Base-by-base conservation (phyloP, 2,113 vertebrate genomes). In the Phainopepla nitens region DNA sequence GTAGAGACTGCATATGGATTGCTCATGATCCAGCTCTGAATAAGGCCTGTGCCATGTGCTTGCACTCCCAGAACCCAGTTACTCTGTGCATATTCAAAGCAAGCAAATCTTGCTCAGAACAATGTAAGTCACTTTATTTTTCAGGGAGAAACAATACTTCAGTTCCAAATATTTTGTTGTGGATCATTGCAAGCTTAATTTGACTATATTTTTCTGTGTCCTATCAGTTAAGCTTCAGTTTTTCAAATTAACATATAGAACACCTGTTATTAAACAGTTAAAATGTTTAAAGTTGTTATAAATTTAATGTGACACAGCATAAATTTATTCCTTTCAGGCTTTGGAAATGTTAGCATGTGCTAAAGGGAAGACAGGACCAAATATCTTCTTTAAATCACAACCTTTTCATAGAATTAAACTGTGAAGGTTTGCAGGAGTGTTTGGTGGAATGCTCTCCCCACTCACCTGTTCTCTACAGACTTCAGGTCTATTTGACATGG, bases 401-500 rank as follows among this genome's bases (percentile, higher is more conserved):
- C 5, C 25, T 76, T 93, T 86, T 28, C 6, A 4, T 2, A 41
- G 47, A 87, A 78, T 69, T 78, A 57, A 86, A 70, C 28, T 42
- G 5, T 24, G n/a, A 57, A 65, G 18, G 8, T 78, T 82, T 76
- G 13, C 31, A 60, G 79, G 56, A 70, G 22, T 24, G 23, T 53
- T 79, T 82, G 53, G 35, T 81, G 41, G 72, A 75, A 90, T 27
- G 12, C 20, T 90, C 11, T 81, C 27, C 45, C 17, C 11, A 7
- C 16, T 82, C 13, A 39, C 20, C 61, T 14, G 8, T 45, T 82
- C 56, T 90, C 64, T 66, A 39, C 53, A 80, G 76, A 35, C 33
- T 75, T 90, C 41, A 84, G 39, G 50, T 39, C 53, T 89, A 28
- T 76, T 85, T 96, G 81, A 96, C 87, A 95, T 58, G 44, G 13